A percentile compares a stretch with the other conserved stretches of the same genome.
Conservation (phyloP, 2,888 invertebrate genomes). For the Pollenia labialis region DNA sequence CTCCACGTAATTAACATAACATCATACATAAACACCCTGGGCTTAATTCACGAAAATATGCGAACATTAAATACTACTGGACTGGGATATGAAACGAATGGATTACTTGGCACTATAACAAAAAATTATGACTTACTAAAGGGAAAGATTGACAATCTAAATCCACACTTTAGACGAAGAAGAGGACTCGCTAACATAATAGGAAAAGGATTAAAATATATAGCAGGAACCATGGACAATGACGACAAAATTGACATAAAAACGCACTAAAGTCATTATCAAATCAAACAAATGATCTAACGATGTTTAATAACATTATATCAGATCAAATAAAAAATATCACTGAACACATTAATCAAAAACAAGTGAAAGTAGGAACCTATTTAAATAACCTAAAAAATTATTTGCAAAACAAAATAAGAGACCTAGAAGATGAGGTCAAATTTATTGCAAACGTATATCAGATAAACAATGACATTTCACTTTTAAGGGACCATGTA, state of each 20-base stretch:
- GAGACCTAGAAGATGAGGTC: constrained; percentile 67
- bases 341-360: constrained; percentile 69
- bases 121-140: no score
- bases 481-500: not conserved
- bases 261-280: constrained; percentile 45
- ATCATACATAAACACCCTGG: no score
- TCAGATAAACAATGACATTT: no score
- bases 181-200: not conserved
- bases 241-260: no score
- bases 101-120: no score
- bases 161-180: no score
- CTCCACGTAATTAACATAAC: no score
- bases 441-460: constrained; percentile 36
- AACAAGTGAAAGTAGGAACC: constrained; percentile 65
- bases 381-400: constrained; percentile 63
- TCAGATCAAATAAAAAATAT: constrained; percentile 73
- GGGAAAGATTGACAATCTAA: no score
- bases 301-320: constrained; percentile 44
- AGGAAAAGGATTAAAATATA: constrained; percentile 61
- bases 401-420: constrained; percentile 51
- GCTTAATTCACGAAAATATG: no score
- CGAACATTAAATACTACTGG: no score
- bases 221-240: constrained; percentile 67
- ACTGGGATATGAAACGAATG: no score
- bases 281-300: constrained; percentile 9